A percentile compares a stretch with the other conserved stretches of the same genome.
These are phyloP conservation scores for Sinodicranocentrus sp. DNA, from an alignment of 2,888 invertebrate species.

Conservation along the genomic window DNA sequence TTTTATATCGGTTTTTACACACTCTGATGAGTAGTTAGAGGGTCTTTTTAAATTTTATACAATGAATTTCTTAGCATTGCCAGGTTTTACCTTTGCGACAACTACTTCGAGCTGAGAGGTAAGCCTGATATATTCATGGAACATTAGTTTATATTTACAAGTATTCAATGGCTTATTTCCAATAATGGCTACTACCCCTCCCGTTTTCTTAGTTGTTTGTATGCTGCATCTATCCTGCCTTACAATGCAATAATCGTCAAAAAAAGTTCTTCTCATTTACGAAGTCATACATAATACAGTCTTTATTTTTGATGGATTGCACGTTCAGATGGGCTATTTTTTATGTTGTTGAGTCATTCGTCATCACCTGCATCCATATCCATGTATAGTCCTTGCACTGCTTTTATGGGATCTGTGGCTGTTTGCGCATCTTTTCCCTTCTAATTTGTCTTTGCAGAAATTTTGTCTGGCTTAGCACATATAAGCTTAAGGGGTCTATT, in stretches of 20 bases:
- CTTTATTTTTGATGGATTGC: not conserved
- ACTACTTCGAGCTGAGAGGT: conserved; percentile 2
- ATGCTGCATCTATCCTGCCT: not conserved
- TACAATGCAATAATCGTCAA: not conserved
- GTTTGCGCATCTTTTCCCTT: no score
- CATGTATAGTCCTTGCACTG: no score
- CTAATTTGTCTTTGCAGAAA: no score
- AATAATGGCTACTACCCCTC: not conserved
- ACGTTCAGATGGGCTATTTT: not conserved
- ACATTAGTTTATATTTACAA: not conserved
- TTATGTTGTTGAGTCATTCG: not conserved
- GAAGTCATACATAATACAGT: not conserved
- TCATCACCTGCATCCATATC: no score
- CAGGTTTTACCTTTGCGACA: not conserved
- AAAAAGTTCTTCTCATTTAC: not conserved
- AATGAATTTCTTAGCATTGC: not conserved
- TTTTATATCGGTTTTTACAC: not conserved
- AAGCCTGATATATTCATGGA: not conserved
- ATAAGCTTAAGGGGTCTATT: no score
- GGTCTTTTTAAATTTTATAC: conserved; percentile 2
- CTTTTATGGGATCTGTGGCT: no score
- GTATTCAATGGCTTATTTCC: not conserved
- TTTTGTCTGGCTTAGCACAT: no score
- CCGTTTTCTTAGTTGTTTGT: not conserved
- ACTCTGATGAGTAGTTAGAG: not conserved